Base-by-base conservation (phyloP, 53 echinoderm and acorn worm genomes). In the Apostichopus leukothele region DNA sequence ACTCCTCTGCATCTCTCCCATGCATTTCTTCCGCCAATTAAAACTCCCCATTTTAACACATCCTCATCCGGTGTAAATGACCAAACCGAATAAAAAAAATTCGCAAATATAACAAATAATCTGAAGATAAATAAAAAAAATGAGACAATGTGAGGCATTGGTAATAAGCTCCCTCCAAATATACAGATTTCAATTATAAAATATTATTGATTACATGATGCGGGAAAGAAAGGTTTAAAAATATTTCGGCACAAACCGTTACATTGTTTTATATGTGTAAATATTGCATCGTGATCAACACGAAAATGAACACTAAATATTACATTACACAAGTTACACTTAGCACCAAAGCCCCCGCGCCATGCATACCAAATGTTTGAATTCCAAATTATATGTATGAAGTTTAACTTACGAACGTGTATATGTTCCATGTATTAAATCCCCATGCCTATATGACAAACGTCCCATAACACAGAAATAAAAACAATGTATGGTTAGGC, bases 281-380 rank as follows among this genome's bases (percentile, higher is more conserved):
- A 63, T 63, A 63, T 63, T 63, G 63, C 63, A 63, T 63, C 63
- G 63, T 63, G 63, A 63, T 63, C 63, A 63, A 63, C 63, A 63
- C 63, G 63, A 63, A 63, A 13, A 63, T 9, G 63, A 16, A 63
- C 11, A 63, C 63, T 63, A 63, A 63, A 63, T 63, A 63, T 63
- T 39, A 63, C 63, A 63, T 7, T 63, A 63, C 8, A 39, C 39
- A 63, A 63, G 63, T 63, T 8, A 63, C 63, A 13, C 63, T 13
- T 39, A 63, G 63, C 63, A 63, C 63, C 63, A 63, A 39, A 39
- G 39, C 39, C 39, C 39, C 39, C 3, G 39, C 39, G 39, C 39
- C 39, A 39, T 39, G 39, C 39, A 39, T 39, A 39, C 39, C 39
- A 39, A 39, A 39, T 39, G 39, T 39, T 39, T 39, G 39, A 39